A percentile compares a stretch with the other conserved stretches of the same genome.
Conservation (phyloP, 2,113 vertebrate species). For the Xenopus laevis region DNA sequence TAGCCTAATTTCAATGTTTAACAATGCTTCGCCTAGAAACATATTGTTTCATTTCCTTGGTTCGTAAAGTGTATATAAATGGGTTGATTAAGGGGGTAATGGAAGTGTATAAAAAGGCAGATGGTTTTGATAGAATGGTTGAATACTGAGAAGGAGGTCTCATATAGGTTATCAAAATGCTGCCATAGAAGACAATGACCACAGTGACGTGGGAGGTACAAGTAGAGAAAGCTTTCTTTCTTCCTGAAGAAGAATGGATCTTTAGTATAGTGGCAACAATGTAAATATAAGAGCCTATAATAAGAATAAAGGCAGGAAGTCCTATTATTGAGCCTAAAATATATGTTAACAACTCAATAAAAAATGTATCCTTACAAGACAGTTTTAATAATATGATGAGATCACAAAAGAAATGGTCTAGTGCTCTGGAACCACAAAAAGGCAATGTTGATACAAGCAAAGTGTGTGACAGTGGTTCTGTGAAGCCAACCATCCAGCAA, state of each 20-base stretch:
- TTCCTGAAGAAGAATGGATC: background rate
- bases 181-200: slow-evolving; percentile 12
- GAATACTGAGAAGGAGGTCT: slow-evolving; percentile 6
- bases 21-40: too few relatives aligned
- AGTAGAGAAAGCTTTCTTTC: background rate
- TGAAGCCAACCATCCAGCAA: slow-evolving; percentile 11
- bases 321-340: background rate
- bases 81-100: background rate
- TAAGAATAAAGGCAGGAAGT: background rate
- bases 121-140: background rate
- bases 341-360: background rate
- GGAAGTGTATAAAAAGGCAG: background rate
- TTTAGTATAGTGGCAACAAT: background rate
- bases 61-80: slow-evolving; percentile 2
- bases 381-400: background rate
- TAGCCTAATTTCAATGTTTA: too few relatives aligned
- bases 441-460: too few relatives aligned
- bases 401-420: slow-evolving; percentile 17
- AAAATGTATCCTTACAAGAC: background rate
- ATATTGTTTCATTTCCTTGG: background rate
- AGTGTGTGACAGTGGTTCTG: background rate
- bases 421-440: background rate
- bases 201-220: slow-evolving; percentile 2
- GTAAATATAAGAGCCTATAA: background rate
- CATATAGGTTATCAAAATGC: slow-evolving; percentile 18